These are phyloP conservation scores for Melanargia galathea DNA, from an alignment of 2,888 invertebrate genomes.

Conservation along the genomic window DNA sequence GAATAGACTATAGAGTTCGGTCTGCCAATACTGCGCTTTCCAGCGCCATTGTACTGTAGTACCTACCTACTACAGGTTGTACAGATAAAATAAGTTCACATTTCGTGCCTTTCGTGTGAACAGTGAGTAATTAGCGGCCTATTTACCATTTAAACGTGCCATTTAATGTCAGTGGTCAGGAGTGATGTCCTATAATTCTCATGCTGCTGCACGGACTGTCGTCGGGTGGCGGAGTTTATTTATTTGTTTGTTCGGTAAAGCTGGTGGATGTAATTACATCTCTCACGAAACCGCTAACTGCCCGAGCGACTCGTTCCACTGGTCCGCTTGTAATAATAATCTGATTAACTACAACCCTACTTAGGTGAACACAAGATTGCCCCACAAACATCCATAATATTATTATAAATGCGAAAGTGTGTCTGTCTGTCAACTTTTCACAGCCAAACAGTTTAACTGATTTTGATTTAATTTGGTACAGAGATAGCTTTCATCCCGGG, in stretches of 20 bases:
- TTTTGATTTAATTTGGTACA: too few species aligned
- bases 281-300: slow-evolving; percentile 52
- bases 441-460: too few species aligned
- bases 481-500: too few species aligned
- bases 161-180: slow-evolving; percentile 3
- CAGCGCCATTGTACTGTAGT: too few species aligned
- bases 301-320: slow-evolving; percentile 55
- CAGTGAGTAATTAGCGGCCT: background rate
- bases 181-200: slow-evolving; percentile 24
- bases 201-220: slow-evolving; percentile 52
- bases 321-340: slow-evolving; percentile 66
- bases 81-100: too few species aligned
- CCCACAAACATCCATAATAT: slow-evolving; percentile 11
- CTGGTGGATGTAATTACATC: slow-evolving; percentile 72
- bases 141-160: background rate
- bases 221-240: slow-evolving; percentile 64
- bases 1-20: too few species aligned
- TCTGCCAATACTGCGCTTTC: too few species aligned
- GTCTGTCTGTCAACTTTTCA: too few species aligned
- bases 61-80: too few species aligned
- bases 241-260: slow-evolving; percentile 70
- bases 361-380: slow-evolving; percentile 34
- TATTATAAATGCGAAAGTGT: too few species aligned
- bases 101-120: background rate
- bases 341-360: slow-evolving; percentile 66